Evolutionary conservation across 2,113 vertebrate species (phyloP).

Genomic region (zebrafish (Danio rerio)): DNA sequence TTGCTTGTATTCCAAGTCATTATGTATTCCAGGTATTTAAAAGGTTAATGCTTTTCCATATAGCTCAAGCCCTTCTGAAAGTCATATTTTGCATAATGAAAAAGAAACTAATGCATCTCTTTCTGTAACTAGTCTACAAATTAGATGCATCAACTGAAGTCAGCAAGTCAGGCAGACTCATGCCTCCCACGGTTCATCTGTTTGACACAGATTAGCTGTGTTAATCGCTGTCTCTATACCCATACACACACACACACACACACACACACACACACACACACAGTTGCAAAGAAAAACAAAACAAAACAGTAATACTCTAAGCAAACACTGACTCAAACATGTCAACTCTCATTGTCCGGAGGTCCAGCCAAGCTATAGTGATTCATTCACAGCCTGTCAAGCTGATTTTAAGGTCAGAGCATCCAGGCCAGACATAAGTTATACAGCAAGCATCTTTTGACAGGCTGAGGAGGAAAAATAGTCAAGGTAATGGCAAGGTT

Average conservation of each 20-base stretch:
- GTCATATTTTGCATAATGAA: too few species aligned
- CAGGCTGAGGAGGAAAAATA: not conserved
- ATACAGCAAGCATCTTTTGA: slow-evolving; percentile 39
- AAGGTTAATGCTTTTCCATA: not conserved
- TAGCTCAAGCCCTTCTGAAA: not conserved
- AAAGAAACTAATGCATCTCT: too few species aligned
- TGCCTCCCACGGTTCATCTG: not conserved
- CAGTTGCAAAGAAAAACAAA: not conserved
- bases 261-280: not conserved
- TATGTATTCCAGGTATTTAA: too few species aligned
- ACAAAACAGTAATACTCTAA: not conserved
- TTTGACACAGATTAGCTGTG: slow-evolving; percentile 1
- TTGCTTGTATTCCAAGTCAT: too few species aligned
- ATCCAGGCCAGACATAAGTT: slow-evolving; percentile 41
- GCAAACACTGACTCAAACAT: slow-evolving; percentile 27
- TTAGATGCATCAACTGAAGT: slow-evolving; percentile 5
- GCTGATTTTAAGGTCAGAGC: slow-evolving; percentile 43
- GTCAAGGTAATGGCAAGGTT: slow-evolving; percentile 19
- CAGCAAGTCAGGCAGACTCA: not conserved
- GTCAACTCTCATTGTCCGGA: not conserved
- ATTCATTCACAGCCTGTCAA: slow-evolving; percentile 46
- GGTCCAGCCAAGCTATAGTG: slow-evolving; percentile 28
- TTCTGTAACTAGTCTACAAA: not conserved
- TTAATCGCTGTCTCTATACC: not conserved
- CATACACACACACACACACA: not conserved